Evolutionary conservation across 2,113 vertebrate species (phyloP), one percentile per base, ranked within the genome.

Genomic region (Potamarius usumacintae): DNA sequence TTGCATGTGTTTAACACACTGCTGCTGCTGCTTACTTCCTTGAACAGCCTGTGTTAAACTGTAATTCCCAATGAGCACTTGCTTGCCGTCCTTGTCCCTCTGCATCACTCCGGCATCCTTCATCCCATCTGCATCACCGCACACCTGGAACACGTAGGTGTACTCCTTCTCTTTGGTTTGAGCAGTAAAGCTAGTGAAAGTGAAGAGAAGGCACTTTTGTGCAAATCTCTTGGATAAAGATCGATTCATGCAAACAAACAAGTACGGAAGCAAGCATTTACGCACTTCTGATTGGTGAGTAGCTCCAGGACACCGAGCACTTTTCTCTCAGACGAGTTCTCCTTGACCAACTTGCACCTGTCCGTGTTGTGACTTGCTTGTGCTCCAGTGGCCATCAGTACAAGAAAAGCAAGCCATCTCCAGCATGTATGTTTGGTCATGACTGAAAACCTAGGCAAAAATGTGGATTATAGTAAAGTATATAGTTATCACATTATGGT

Each of bases 61-160:
- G 90, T 97, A 96, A 74, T n/a, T 92, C 62, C 98, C 98, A 82
- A 99, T 91, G 15, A 95, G 90, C 0, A 91, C 96, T 34, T 80
- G 91, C 9, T 69, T 67, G 0, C 0, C 91, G 7, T 77, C 85
- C 82, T 11, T 90, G 4, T 94, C 86, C 48, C 86, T 87, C 88
- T 99, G 98, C 80, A 99, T 91, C 76, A 98, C 84, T 34, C 97
- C 97, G 25, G 96, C 97, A 48, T 93, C 92, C 0, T 87, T 82
- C 0, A 50, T 15, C 52, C 92, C 95, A 14, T 89, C 77, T 65
- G 95, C 97, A 86, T 97, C 95, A 18, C 96, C 96, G 93, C 98
- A 99, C 79, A 99, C 91, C 85, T 95, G 94, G 91, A 99, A 97
- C 0, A 90, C 81, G 86, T 99, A 99, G 0, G 89, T 5, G 83